Percentiles rank a stretch among this genome's conserved stretches.
Evolutionary conservation across 2,888 invertebrate genomes (phyloP).

Genomic region (Gerosis bhagava): DNA sequence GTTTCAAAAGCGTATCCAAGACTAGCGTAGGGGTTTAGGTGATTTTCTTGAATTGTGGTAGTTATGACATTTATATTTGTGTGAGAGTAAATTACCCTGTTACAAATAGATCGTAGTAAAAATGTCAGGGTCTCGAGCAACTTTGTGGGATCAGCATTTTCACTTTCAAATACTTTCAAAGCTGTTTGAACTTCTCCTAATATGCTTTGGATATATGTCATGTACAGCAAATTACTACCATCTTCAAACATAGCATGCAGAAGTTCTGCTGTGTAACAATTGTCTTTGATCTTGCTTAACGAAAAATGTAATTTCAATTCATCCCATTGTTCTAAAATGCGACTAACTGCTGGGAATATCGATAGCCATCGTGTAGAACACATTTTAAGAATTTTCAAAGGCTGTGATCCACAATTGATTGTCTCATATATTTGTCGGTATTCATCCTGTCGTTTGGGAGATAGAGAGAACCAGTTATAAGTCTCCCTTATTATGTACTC

Average conservation of each 20-base stretch:
- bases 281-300: background rate
- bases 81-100: background rate
- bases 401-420: no score
- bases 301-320: background rate
- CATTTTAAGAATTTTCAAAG: no score
- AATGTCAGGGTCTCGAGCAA: background rate
- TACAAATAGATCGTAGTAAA: background rate
- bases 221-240: background rate
- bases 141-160: background rate
- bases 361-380: no score
- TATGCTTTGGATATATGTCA: background rate
- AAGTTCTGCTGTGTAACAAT: background rate
- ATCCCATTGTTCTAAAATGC: no score
- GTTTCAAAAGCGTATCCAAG: background rate
- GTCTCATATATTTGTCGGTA: background rate
- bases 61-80: background rate
- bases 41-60: background rate
- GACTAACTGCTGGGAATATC: no score
- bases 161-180: background rate
- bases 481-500: slow-evolving; percentile 14
- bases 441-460: slow-evolving; percentile 6
- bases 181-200: background rate
- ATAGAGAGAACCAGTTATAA: slow-evolving; percentile 18
- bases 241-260: background rate
- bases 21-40: background rate